A percentile compares a stretch with the other conserved stretches of the same genome.
phyloP scores from a whole-genome alignment of 1,140 invertebrate genomes.

The Drosophila nikananu region DNA sequence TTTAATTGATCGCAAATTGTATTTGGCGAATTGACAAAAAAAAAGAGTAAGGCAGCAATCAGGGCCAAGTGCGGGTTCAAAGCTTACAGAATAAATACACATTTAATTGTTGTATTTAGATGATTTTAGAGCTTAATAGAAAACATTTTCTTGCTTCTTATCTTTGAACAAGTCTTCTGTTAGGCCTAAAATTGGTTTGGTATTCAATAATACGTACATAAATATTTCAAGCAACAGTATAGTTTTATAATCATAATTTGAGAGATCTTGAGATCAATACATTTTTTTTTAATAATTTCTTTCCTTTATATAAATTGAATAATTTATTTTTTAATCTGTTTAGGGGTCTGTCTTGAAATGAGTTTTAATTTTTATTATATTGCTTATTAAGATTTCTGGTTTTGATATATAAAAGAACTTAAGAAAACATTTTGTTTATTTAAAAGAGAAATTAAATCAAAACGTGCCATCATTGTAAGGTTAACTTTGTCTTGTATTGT shows the following conservation, averaged over 20 bases:
- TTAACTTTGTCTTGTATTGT: slow-evolving; percentile 13
- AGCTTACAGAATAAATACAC: not conserved
- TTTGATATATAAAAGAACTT: too few relatives aligned
- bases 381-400: too few relatives aligned
- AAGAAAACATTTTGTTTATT: too few relatives aligned
- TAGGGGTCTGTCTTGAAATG: too few relatives aligned
- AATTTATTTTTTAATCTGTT: not conserved
- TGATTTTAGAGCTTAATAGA: too few relatives aligned
- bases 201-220: not conserved
- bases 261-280: not conserved
- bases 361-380: too few relatives aligned
- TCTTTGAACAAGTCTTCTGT: not conserved
- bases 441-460: not conserved
- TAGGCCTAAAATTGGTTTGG: not conserved
- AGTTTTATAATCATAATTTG: not conserved
- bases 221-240: not conserved
- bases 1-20: slow-evolving; percentile 53
- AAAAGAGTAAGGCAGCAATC: not conserved
- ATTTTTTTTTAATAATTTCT: not conserved
- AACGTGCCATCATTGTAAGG: slow-evolving; percentile 1
- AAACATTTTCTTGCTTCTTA: too few relatives aligned
- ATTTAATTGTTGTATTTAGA: slow-evolving; percentile 18
- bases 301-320: not conserved
- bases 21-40: slow-evolving; percentile 51
- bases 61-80: slow-evolving; percentile 26